phyloP scores from a whole-genome alignment of 2,797 vertebrate species.

The Gymnocypris eckloni region DNA sequence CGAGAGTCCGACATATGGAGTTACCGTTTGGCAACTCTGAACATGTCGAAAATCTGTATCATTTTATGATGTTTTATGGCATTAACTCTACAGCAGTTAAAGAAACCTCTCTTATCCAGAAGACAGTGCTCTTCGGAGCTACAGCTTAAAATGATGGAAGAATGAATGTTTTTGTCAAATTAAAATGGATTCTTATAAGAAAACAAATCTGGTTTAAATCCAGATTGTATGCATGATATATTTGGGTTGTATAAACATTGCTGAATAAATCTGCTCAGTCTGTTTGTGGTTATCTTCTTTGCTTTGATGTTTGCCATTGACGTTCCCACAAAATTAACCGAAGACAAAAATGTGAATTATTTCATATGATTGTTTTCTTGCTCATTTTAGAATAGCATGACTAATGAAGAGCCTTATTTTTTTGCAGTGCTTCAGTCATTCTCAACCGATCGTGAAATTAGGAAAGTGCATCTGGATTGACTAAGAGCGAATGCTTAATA shows the following conservation, averaged over 20 bases:
- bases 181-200: background rate
- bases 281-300: slow-evolving; percentile 27
- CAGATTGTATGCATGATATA: slow-evolving; percentile 2
- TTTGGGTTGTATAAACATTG: slow-evolving; percentile 2
- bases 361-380: slow-evolving; percentile 3
- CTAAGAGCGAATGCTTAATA: background rate
- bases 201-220: slow-evolving; percentile 6
- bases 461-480: background rate
- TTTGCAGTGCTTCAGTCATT: background rate
- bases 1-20: background rate
- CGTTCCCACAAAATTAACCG: background rate
- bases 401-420: slow-evolving; percentile 1
- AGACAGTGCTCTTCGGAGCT: slow-evolving; percentile 55
- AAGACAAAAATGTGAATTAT: background rate
- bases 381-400: background rate
- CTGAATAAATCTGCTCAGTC: background rate
- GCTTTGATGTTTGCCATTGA: slow-evolving; percentile 26
- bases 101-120: slow-evolving; percentile 58
- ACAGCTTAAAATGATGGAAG: background rate
- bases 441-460: slow-evolving; percentile 11
- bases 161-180: background rate
- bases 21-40: background rate
- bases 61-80: background rate
- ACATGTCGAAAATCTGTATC: background rate
- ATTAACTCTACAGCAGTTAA: background rate